phyloP scores from a whole-genome alignment of 2,113 vertebrate genomes.

The Trematocara stigmaticum region DNA sequence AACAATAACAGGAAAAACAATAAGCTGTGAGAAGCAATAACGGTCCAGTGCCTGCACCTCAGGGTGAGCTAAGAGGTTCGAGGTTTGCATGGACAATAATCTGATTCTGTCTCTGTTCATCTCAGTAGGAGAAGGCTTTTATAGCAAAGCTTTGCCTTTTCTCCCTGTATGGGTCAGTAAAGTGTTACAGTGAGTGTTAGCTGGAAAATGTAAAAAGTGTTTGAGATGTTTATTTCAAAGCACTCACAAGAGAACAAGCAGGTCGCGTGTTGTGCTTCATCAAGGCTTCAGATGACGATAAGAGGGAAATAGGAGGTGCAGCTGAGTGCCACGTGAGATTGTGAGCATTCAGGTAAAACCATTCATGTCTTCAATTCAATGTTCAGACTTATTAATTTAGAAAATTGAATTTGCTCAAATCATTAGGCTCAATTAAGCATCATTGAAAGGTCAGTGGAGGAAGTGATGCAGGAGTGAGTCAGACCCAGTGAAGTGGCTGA shows the following conservation, averaged over 20 bases:
- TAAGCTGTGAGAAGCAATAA: conserved; percentile 63
- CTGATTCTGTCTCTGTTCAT: neutral
- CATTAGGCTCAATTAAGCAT: neutral
- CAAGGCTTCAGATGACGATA: neutral
- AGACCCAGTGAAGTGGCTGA: neutral
- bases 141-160: conserved; percentile 8
- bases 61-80: conserved; percentile 1
- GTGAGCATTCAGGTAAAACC: neutral
- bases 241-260: neutral
- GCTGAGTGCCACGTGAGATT: neutral
- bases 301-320: neutral
- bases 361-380: neutral
- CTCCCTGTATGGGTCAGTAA: neutral
- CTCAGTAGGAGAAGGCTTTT: neutral
- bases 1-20: conserved; percentile 54
- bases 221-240: neutral
- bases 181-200: neutral
- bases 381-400: neutral
- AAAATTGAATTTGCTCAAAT: neutral
- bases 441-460: neutral
- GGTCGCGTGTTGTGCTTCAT: neutral
- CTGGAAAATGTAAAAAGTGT: neutral
- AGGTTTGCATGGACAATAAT: conserved; percentile 14
- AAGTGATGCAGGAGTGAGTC: neutral
- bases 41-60: neutral